Evolutionary conservation across 2,113 vertebrate species (phyloP).

Genomic region (Paradoxurus hermaphroditus): DNA sequence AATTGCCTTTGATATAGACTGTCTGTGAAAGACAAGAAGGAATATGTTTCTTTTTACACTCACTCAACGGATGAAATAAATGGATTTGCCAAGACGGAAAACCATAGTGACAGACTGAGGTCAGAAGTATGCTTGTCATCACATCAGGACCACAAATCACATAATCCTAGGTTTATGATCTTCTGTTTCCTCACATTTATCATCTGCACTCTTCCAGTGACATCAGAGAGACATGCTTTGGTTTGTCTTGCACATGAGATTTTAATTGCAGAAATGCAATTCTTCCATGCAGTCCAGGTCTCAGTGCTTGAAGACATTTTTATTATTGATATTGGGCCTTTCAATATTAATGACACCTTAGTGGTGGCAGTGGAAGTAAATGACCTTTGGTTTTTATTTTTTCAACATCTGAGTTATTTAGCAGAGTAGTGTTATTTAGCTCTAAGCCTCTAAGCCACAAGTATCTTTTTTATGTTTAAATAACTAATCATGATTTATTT

Average conservation of each 20-base stretch:
- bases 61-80: neutral
- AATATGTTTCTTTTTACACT: neutral
- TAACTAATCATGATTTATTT: slow-evolving; percentile 31
- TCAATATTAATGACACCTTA: neutral
- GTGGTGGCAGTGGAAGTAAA: neutral
- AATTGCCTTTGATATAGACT: neutral
- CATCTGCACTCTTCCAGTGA: neutral
- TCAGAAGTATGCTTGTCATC: neutral
- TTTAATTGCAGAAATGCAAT: slow-evolving; percentile 26
- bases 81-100: neutral
- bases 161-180: neutral
- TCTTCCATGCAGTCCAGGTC: too few relatives aligned
- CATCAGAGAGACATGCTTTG: neutral
- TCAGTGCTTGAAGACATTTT: neutral
- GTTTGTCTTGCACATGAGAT: neutral
- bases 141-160: neutral
- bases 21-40: neutral
- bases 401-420: neutral
- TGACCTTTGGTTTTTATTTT: neutral
- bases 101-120: neutral
- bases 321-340: neutral
- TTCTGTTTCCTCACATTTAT: neutral
- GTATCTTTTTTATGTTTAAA: slow-evolving; percentile 28
- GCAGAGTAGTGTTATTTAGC: neutral
- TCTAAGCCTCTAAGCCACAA: neutral